Evolutionary conservation across 2,113 vertebrate genomes (phyloP).

Genomic region (Neopipo cinnamomea): DNA sequence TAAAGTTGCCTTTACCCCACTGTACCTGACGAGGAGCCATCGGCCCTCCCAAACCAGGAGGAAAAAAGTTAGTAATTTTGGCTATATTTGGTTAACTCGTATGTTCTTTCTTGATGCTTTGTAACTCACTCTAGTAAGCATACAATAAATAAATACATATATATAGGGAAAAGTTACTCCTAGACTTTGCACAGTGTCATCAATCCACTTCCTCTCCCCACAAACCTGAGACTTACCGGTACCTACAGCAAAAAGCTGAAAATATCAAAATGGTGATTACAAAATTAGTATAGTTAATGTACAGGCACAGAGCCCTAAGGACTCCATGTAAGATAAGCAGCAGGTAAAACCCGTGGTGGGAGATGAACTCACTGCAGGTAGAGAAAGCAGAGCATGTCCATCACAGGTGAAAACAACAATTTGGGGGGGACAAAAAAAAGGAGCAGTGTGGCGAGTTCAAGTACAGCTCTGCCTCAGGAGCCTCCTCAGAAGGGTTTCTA

Average conservation of each 20-base stretch:
- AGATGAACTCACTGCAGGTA: not conserved
- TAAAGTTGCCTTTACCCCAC: not conserved
- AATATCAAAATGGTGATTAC: not conserved
- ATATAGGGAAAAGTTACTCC: not conserved
- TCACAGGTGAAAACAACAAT: not conserved
- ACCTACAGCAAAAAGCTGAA: not conserved
- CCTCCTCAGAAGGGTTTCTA: not conserved
- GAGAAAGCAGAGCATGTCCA: not conserved
- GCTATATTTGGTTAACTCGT: not conserved
- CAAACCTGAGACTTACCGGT: not conserved
- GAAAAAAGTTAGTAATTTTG: not conserved
- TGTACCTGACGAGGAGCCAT: not conserved
- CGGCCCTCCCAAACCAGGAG: not conserved
- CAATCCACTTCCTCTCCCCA: not conserved
- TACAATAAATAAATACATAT: not conserved
- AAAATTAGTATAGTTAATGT: not conserved
- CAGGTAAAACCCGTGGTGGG: not conserved
- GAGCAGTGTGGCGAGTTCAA: not conserved
- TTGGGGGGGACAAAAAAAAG: accelerated
- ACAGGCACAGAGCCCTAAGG: not conserved
- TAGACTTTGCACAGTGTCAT: not conserved
- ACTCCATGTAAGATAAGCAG: not conserved
- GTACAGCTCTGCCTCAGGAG: not conserved
- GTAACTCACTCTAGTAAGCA: not conserved
- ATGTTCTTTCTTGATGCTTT: not conserved